Evolutionary conservation across 2,797 vertebrate species (phyloP).

Genomic region (Schizopygopsis pylzovi): DNA sequence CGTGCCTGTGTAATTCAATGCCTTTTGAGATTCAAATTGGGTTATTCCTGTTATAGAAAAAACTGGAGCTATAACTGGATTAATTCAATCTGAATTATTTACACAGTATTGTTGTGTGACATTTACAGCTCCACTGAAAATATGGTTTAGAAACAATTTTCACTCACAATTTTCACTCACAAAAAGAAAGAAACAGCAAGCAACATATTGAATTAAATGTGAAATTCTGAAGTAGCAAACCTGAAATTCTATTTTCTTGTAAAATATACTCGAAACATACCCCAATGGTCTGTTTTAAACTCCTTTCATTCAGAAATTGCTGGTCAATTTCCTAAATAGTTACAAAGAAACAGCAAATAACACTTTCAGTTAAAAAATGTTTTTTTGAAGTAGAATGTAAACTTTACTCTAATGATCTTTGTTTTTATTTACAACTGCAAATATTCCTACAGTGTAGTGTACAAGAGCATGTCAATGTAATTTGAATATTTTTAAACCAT

Average conservation of each 20-base stretch:
- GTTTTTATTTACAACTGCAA: background rate
- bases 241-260: background rate
- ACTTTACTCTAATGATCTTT: background rate
- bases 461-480: no score
- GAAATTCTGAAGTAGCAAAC: background rate
- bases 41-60: background rate
- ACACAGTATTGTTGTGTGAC: background rate
- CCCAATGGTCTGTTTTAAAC: no score
- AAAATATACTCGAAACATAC: no score
- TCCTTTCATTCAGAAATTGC: background rate
- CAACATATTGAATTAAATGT: background rate
- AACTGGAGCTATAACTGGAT: background rate
- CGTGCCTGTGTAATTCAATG: conserved; percentile 13
- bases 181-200: background rate
- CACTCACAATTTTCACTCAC: background rate
- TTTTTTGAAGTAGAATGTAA: background rate
- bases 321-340: background rate
- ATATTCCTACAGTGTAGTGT: background rate
- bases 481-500: background rate
- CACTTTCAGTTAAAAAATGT: background rate
- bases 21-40: background rate
- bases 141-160: background rate
- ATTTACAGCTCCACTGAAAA: background rate
- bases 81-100: background rate
- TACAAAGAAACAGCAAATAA: background rate